These are phyloP conservation scores for Porphyrio hochstetteri DNA, from an alignment of 2,113 vertebrate species.

Conservation along the genomic window DNA sequence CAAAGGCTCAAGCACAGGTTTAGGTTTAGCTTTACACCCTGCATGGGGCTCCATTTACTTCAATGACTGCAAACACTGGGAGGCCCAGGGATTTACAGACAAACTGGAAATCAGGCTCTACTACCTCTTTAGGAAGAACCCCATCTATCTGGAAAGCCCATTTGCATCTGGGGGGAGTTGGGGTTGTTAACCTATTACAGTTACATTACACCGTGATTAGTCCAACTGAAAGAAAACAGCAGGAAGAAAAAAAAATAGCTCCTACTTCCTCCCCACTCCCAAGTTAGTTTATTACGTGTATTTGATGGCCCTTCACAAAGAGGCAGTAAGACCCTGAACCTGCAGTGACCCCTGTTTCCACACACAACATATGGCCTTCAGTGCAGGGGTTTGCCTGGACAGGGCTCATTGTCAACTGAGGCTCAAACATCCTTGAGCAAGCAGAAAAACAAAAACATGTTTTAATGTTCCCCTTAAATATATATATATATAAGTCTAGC, in stretches of 20 bases:
- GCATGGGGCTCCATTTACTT: background rate
- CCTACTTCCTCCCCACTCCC: conserved; percentile 25
- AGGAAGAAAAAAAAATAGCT: background rate
- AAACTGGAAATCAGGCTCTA: background rate
- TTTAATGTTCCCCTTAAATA: background rate
- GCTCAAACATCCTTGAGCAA: conserved; percentile 8
- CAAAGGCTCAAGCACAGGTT: background rate
- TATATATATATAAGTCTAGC: background rate
- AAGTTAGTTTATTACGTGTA: conserved; percentile 47
- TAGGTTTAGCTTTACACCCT: background rate
- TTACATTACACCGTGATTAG: conserved; percentile 29
- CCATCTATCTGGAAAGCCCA: background rate
- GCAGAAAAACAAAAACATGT: background rate
- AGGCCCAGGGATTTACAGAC: background rate
- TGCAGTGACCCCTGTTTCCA: conserved; percentile 37
- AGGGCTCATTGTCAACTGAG: background rate
- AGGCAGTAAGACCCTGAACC: conserved; percentile 41
- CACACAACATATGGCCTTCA: conserved; percentile 28
- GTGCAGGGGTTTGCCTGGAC: background rate
- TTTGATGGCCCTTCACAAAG: conserved; percentile 48
- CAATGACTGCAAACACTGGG: background rate
- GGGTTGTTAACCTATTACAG: background rate
- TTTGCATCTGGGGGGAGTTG: background rate
- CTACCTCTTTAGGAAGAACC: background rate
- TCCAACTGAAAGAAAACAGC: conserved; percentile 25